Base-by-base conservation (phyloP, 2,888 invertebrate species). In the Allophyes oxyacanthae region DNA sequence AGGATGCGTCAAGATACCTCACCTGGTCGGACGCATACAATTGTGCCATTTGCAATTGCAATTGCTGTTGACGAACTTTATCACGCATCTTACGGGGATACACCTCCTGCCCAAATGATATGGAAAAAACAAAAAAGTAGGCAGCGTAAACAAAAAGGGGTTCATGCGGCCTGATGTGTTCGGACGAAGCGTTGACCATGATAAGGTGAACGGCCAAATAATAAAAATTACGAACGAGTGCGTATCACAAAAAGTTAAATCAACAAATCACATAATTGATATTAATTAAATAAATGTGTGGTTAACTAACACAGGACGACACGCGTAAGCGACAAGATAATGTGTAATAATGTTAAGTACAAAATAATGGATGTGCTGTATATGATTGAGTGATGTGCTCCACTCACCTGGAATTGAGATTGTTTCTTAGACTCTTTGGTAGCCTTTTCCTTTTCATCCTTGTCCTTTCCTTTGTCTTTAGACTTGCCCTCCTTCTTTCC, bases 21-120 rank as follows among this genome's bases (percentile, higher is more conserved):
- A 94, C 93, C 94, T 94, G 94, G 77, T 94, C 92, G 71, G 91
- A 88, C 89, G 92, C 92, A 91, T 93, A 92, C 88, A 94, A 92
- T 88, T 93, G 94, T 89, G 93, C 94, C 92, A 94, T 94, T 94
- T 94, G 94, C 84, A 95, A 94, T 94, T 94, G 93, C 87, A 95
- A 94, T 94, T 94, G 94, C 90, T 95, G 95, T 94, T 95, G 95
- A 90, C 95, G 95, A 87, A 96, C 96, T 95, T 96, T 95, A 95
- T 96, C 96, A 92, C 96, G 96, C 96, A 96, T 96, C 96, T 96
- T 96, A 95, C 96, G 96, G 88, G 96, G 96, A 95, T 96, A 96
- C 94, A 95, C 96, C 95, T 96, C 96, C 96, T 96, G 96, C 95
- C 94, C 94, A 93, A 94, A 94, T 91, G 90, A 94, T 91, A 93